Base-by-base conservation (phyloP, 2,888 invertebrate species). In the Dasysyrphus albostriatus region DNA sequence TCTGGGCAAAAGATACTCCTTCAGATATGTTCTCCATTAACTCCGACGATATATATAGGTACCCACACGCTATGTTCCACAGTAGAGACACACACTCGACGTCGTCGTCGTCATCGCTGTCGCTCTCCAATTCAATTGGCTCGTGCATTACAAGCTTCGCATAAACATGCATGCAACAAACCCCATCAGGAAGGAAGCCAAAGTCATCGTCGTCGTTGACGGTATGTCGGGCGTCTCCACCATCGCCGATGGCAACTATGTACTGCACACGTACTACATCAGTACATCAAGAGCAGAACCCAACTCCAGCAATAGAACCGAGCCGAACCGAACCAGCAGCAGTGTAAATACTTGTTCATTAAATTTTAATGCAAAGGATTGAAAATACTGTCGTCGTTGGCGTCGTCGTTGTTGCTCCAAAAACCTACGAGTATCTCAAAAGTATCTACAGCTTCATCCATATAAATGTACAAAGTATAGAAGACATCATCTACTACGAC, bases 61-160 rank as follows among this genome's bases (percentile, higher is more conserved):
- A 67, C 54, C 16, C 67, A 58, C 54, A 59, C 58, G 47, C 51
- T 42, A 56, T 67, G 47, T 59, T 29, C 5, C 54, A 75, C 49
- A 63, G 58, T 76, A 56, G 42, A 47, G 51, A 24, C 75, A 74
- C 75, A 61, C 34, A 67, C 58, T 56, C 73, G 6, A 32, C 32
- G 32, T 54, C 67, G 24, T 39, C 34, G 61, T 67, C 51, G 80
- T 49, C 58, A 37, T 61, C 49, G 73, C 47, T 51, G 75, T 72
- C 65, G 69, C 47, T 69, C 65, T 83, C 72, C 79, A 87, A 87
- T 87, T 87, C 83, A 83, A 83, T 87, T 87, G 87, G 83, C 87
- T 87, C 87, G 87, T 87, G 87, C 87, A 87, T 87, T 87, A 83
- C 87, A 83, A 79, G 75, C 83, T 87, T 42, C 72, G 44, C 69